Base-by-base conservation (phyloP, 1,140 invertebrate genomes). In the Stegodyphus mimosarum region DNA sequence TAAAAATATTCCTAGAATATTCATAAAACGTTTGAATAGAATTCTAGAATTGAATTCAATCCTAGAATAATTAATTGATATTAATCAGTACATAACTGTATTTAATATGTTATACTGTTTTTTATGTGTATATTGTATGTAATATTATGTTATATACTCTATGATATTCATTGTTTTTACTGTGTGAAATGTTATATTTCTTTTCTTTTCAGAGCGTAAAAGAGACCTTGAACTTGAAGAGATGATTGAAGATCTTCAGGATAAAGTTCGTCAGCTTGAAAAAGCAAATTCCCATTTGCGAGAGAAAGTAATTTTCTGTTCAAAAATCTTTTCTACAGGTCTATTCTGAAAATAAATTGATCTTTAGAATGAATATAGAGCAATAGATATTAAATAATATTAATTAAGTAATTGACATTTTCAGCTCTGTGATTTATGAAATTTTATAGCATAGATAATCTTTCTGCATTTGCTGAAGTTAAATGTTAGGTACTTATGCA, bases 191-290 rank as follows among this genome's bases (percentile, higher is more conserved):
- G 9, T 18, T 69, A 69, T 69, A 15, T 18, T n/a, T 69, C 66
- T 52, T 49, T 48, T 49, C n/a, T 13, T 86, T 81, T 84, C 87
- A 89, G 90, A 88, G 6, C 90, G 89, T 70, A 89, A 88, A 86
- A 87, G 89, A 51, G 90, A 91, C 88, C 87, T 91, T 77, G 91
- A 91, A 84, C 89, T 88, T 17, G 90, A 91, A 87, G 90, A 91
- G 77, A 89, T 89, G 87, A 87, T 91, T 52, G 89, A 90, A 86
- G 91, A 91, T 74, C 78, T 91, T 15, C 88, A 90, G 53, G 89
- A 89, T 15, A 90, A 89, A 87, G 89, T 92, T 3, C 83, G 88
- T 51, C 89, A 90, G 15, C 83, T 91, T 51, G 91, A 92, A 83
- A 90, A 90, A 87, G 88, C 90, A 71, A 91, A 91, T 87, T 63